A percentile compares a stretch with the other conserved stretches of the same genome.
These are phyloP conservation scores for Aphrophora alni DNA, from an alignment of 2,888 invertebrate species.

Conservation along the genomic window DNA sequence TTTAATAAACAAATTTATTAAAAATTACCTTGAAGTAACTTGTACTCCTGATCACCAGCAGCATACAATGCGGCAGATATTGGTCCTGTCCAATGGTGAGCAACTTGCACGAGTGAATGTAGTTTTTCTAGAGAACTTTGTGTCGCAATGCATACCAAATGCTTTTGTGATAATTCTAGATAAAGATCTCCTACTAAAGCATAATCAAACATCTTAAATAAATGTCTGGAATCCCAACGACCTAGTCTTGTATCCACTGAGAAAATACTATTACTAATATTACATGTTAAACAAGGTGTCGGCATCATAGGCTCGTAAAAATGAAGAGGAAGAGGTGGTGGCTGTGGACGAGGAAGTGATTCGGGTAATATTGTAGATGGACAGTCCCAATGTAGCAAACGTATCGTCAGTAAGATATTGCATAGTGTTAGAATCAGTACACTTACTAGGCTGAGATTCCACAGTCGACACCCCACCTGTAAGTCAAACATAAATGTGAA, in stretches of 20 bases:
- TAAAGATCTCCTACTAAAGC: constrained; percentile 68
- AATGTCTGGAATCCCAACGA: constrained; percentile 74
- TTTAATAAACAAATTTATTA: background rate
- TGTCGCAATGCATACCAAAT: constrained; percentile 77
- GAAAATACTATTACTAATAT: constrained; percentile 50
- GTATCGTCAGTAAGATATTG: constrained; percentile 66
- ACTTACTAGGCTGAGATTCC: constrained; percentile 71
- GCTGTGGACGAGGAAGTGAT: constrained; percentile 35
- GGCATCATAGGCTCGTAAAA: constrained; percentile 11
- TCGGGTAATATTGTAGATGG: constrained; percentile 47
- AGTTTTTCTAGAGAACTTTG: constrained; percentile 86
- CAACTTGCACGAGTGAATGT: constrained; percentile 77
- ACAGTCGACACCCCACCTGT: constrained; percentile 66
- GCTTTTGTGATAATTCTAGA: constrained; percentile 64
- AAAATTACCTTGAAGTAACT: constrained; percentile 63
- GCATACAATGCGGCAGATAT: constrained; percentile 84
- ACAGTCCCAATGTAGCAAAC: constrained; percentile 62
- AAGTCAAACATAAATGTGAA: constrained; percentile 31
- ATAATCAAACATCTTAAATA: constrained; percentile 68
- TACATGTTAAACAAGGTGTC: constrained; percentile 33
- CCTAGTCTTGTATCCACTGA: constrained; percentile 71
- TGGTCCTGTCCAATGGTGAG: constrained; percentile 84
- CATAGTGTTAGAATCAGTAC: constrained; percentile 70
- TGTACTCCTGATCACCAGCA: constrained; percentile 78
- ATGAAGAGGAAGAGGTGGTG: constrained; percentile 41